A percentile compares a stretch with the other conserved stretches of the same genome.
phyloP scores from a whole-genome alignment of 2,888 invertebrate genomes.

The Perithous albicinctus region DNA sequence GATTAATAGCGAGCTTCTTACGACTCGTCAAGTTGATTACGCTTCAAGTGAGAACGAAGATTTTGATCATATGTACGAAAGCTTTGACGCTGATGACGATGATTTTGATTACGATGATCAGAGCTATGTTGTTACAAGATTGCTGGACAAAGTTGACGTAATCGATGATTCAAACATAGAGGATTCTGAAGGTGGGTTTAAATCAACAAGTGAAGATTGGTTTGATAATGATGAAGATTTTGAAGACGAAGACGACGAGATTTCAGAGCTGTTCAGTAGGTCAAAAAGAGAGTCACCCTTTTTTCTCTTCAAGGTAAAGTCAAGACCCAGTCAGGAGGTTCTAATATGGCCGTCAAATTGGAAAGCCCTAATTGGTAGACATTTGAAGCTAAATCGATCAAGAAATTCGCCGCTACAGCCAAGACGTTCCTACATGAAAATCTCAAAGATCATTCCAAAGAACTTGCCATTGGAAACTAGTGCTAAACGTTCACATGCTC shows the following conservation, averaged over 20 bases:
- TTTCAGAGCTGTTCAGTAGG: slow-evolving; percentile 30
- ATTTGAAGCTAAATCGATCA: slow-evolving; percentile 42
- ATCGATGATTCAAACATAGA: slow-evolving; percentile 58
- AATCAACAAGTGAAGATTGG: background rate
- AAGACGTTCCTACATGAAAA: slow-evolving; percentile 29
- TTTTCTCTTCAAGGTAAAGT: slow-evolving; percentile 54
- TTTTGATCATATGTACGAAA: slow-evolving; percentile 70
- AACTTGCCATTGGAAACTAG: background rate
- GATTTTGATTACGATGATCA: slow-evolving; percentile 66
- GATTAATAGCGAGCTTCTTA: background rate
- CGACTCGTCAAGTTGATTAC: background rate
- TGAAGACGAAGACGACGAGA: background rate
- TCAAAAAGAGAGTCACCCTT: slow-evolving; percentile 59
- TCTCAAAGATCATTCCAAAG: slow-evolving; percentile 26
- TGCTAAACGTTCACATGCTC: background rate
- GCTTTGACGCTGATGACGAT: slow-evolving; percentile 63
- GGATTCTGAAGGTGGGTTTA: background rate
- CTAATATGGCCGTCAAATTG: slow-evolving; percentile 63
- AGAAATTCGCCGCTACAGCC: background rate
- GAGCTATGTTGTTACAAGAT: slow-evolving; percentile 8
- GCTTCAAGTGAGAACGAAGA: slow-evolving; percentile 38
- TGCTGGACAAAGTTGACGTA: slow-evolving; percentile 52
- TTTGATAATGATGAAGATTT: background rate
- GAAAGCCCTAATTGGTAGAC: slow-evolving; percentile 44
- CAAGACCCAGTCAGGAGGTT: slow-evolving; percentile 34